Percentiles rank a stretch among this genome's conserved stretches.
These are phyloP conservation scores for Raphicerus campestris DNA, from an alignment of 2,113 vertebrate species.

Conservation along the genomic window DNA sequence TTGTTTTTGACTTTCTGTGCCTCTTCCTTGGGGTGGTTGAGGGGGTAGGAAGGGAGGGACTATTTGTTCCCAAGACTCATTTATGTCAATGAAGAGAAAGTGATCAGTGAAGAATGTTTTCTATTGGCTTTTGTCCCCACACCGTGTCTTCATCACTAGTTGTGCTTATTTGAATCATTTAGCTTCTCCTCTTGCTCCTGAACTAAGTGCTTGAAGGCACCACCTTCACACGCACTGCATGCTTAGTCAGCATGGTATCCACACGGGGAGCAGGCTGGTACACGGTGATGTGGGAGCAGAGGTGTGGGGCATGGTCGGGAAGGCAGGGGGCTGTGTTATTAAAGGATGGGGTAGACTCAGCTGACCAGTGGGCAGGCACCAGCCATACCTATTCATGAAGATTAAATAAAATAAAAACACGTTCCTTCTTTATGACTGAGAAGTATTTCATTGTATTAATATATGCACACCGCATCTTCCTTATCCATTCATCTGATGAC, in stretches of 20 bases:
- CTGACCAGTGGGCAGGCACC: neutral
- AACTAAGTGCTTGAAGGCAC: neutral
- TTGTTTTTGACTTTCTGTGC: neutral
- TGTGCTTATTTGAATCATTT: neutral
- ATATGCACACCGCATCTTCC: neutral
- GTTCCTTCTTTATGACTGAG: neutral
- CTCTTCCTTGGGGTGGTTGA: neutral
- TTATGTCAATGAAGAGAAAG: neutral
- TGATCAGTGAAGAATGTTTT: neutral
- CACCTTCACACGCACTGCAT: neutral
- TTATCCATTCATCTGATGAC: neutral
- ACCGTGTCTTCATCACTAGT: accelerated
- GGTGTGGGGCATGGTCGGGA: no score
- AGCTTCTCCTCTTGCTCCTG: neutral
- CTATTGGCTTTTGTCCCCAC: neutral
- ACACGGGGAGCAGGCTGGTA: neutral
- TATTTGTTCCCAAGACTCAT: neutral
- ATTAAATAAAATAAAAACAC: neutral
- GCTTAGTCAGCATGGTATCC: neutral
- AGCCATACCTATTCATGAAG: neutral
- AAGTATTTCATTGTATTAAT: neutral
- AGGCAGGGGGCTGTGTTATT: neutral
- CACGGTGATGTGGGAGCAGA: neutral
- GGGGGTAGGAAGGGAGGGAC: neutral
- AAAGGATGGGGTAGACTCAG: neutral